phyloP scores from a whole-genome alignment of 2,888 invertebrate species.

The Cheilosia scutellata region DNA sequence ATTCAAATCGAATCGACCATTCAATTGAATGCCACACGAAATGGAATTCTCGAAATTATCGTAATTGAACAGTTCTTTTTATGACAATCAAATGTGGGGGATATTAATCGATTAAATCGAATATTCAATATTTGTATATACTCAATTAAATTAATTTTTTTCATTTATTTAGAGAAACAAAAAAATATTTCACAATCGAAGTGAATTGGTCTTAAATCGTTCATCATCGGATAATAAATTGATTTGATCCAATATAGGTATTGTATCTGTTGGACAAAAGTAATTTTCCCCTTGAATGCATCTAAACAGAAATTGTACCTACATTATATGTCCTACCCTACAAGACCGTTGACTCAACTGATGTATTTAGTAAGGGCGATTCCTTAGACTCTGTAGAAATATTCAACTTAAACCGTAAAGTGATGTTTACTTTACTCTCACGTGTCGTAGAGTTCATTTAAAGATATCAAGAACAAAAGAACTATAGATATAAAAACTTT shows the following conservation, averaged over 20 bases:
- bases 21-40: constrained; percentile 17
- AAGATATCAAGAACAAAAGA: constrained; percentile 22
- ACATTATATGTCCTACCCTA: constrained; percentile 9
- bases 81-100: neutral
- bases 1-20: neutral
- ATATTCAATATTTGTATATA: too few species aligned
- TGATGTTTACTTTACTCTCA: constrained; percentile 7
- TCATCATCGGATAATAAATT: too few species aligned
- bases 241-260: neutral
- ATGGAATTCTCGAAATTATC: neutral
- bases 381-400: neutral
- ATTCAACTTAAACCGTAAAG: constrained; percentile 19
- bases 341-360: neutral
- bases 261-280: neutral
- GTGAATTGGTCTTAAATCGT: too few species aligned
- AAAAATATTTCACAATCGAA: too few species aligned
- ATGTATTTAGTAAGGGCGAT: neutral
- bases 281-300: constrained; percentile 36
- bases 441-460: constrained; percentile 9
- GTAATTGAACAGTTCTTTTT: constrained; percentile 1
- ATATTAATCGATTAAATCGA: too few species aligned
- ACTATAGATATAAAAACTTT: constrained; percentile 14
- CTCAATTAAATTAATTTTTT: too few species aligned
- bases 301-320: constrained; percentile 5
- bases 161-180: too few species aligned